Conservation (phyloP, 2,797 vertebrate species). For the Lagothrix lagotricha region DNA sequence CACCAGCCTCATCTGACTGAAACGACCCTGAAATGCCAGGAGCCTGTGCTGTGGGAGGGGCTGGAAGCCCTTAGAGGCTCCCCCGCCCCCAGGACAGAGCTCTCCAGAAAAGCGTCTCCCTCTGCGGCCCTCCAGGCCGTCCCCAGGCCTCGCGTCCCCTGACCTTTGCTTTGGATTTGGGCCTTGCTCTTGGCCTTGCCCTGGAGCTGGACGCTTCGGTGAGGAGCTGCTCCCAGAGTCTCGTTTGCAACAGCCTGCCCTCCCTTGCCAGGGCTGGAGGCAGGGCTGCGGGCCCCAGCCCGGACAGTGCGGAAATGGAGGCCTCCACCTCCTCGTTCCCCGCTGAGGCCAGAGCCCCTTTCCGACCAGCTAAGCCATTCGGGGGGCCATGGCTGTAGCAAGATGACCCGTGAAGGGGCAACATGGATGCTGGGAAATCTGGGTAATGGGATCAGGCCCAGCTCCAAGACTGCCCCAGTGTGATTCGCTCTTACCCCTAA, state of each 20-base stretch:
- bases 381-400: not conserved
- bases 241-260: not conserved
- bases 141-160: not conserved
- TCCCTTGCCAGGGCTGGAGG: not conserved
- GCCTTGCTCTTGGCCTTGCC: not conserved
- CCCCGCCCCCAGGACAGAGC: not conserved
- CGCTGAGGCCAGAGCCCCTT: not conserved
- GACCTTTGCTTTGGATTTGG: not conserved
- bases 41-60: rapidly evolving
- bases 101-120: not conserved
- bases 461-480: not conserved
- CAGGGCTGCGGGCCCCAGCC: not conserved
- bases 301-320: not conserved
- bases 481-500: not conserved
- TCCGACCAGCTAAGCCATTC: not conserved
- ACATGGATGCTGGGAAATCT: no score
- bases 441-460: no score
- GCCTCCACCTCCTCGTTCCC: not conserved
- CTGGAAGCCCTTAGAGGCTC: not conserved
- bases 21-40: rapidly evolving
- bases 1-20: not conserved
- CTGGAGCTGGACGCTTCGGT: not conserved
- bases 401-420: not conserved
- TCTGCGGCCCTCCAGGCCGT: not conserved
- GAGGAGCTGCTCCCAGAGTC: not conserved